Base-by-base conservation (phyloP, 2,797 vertebrate species). In the Spinibarbus caldwelli region DNA sequence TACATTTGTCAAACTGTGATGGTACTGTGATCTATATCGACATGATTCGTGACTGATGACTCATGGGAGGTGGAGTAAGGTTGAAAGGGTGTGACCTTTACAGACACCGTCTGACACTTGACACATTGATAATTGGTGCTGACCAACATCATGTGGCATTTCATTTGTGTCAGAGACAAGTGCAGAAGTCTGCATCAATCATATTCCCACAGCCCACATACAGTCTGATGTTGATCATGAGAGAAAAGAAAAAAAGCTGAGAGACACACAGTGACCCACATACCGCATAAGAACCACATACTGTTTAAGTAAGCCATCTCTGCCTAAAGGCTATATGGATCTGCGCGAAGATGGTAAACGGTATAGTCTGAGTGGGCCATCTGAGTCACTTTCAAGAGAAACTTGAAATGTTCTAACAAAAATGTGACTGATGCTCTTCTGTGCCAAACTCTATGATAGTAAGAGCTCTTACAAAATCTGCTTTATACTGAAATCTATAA, bases 11-110 rank as follows among this genome's bases (percentile, higher is more conserved):
- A 38, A 14, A 38, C 8, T 70, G 31, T 70, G 66, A 38, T 38
- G 45, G 54, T 36, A 26, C 66, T 26, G 52, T 82, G 38, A 64
- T 62, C 15, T 77, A 11, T 43, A 68, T 54, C 9, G n/a, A 23
- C 62, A 68, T 41, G 43, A 66, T 29, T 49, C n/a, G 41, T 38
- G n/a, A 68, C 54, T 47, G 54, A 68, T 70, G 72, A 54, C 62
- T 84, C 45, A 70, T 31, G 31, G 62, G n/a, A 78, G 73, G 73
- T 0, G 15, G 47, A 34, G 34, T 68, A 38, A 68, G 17, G 62
- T 57, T 21, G 59, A 54, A 83, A 68, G 47, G 43, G 38, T 73
- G 49, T 82, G 68, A 82, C 80, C 80, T 73, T 82, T 82, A 82
- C 52, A 59, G 70, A 82, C 68, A 62, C 68, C 1, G 29, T 47